Evolutionary conservation across 2,797 vertebrate species (phyloP).

Genomic region (Diplodus sargus): DNA sequence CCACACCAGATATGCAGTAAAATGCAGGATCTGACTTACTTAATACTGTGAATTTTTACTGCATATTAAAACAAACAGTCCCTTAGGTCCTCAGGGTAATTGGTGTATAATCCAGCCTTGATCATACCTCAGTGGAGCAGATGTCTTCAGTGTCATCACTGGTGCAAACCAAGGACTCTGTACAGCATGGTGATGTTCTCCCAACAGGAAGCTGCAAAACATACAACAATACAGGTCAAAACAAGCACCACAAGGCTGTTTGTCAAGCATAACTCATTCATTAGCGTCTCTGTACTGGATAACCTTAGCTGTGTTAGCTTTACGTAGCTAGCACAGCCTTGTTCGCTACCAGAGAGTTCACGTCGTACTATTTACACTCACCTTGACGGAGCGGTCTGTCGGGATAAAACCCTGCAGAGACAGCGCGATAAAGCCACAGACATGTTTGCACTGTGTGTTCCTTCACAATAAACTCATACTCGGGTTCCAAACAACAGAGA

Average conservation of each 20-base stretch:
- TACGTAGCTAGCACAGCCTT: background rate
- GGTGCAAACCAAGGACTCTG: conserved; percentile 87
- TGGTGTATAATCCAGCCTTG: background rate
- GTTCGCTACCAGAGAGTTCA: background rate
- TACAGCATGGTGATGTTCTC: conserved; percentile 64
- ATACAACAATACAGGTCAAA: conserved; percentile 8
- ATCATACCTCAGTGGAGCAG: conserved; percentile 89
- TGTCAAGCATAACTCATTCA: background rate
- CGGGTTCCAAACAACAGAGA: background rate
- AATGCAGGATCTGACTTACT: no score
- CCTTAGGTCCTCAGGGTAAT: background rate
- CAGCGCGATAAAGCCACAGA: conserved; percentile 53
- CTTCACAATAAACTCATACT: conserved; percentile 20
- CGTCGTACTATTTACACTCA: conserved; percentile 35
- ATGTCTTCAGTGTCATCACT: conserved; percentile 84
- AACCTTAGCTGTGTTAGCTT: conserved; percentile 50
- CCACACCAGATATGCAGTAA: background rate
- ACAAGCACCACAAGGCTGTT: fast-evolving
- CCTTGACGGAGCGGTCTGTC: conserved; percentile 50
- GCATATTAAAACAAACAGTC: no score
- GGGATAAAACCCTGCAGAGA: conserved; percentile 58
- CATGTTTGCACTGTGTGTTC: conserved; percentile 49
- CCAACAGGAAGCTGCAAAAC: conserved; percentile 76
- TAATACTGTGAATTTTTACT: no score
- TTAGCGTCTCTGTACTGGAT: conserved; percentile 1